A percentile compares a stretch with the other conserved stretches of the same genome.
Conservation (phyloP, 2,888 invertebrate species). For the Malacosoma neustria region DNA sequence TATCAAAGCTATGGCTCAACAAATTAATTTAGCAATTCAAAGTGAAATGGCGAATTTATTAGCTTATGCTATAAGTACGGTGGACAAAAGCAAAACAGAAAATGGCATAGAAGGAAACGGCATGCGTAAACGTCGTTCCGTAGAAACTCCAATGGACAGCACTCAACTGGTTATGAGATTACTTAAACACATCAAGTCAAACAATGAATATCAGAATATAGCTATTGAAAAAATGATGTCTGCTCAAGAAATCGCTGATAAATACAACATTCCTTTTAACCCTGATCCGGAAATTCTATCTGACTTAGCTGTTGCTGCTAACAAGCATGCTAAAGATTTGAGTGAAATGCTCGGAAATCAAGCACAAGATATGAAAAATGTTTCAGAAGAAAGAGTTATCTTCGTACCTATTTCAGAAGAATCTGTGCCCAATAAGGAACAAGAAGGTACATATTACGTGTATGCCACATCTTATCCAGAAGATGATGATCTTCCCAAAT, state of each 20-base stretch:
- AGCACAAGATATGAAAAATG: constrained; percentile 31
- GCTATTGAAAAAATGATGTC: constrained; percentile 68
- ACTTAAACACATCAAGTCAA: constrained; percentile 55
- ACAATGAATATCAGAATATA: constrained; percentile 62
- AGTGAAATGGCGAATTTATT: constrained; percentile 51
- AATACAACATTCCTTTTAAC: constrained; percentile 53
- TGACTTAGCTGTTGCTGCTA: constrained; percentile 49
- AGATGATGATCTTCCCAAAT: constrained; percentile 10
- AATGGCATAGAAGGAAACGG: constrained; percentile 25
- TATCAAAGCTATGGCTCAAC: constrained; percentile 47
- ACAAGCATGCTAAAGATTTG: constrained; percentile 51
- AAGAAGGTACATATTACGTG: constrained; percentile 24
- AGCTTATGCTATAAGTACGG: constrained; percentile 31
- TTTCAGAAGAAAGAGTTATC: constrained; percentile 22
- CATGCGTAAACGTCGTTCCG: constrained; percentile 41
- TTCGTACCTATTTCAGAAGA: constrained; percentile 17
- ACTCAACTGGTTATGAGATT: constrained; percentile 47
- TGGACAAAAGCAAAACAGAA: constrained; percentile 25
- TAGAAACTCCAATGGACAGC: constrained; percentile 53
- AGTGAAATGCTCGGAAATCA: constrained; percentile 37
- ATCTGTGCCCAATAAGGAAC: constrained; percentile 5
- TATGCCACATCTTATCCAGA: constrained; percentile 23
- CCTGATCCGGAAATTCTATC: constrained; percentile 56
- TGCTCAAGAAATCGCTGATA: constrained; percentile 63
- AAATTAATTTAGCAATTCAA: constrained; percentile 42